These are phyloP conservation scores for Eupithecia insigniata DNA, from an alignment of 2,888 invertebrate species.

Conservation along the genomic window DNA sequence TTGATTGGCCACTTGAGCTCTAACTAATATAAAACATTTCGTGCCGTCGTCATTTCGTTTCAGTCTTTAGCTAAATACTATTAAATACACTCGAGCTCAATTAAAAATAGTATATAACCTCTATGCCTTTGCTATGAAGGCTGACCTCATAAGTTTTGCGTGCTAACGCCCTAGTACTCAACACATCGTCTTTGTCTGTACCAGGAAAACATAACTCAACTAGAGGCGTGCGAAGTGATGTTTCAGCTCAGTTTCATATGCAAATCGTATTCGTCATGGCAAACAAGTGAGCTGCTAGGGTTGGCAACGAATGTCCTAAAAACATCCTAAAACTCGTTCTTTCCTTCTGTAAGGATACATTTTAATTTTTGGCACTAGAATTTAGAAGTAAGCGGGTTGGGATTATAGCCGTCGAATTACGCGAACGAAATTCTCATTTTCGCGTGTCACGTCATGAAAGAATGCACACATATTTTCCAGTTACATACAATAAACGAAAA, in stretches of 20 bases:
- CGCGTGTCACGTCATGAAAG: background rate
- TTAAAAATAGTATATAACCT: background rate
- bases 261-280: conserved; percentile 67
- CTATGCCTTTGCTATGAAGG: background rate
- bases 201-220: conserved; percentile 57
- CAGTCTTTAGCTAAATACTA: background rate
- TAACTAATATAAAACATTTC: no score
- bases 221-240: conserved; percentile 56
- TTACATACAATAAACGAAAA: background rate
- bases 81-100: background rate
- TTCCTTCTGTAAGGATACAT: background rate
- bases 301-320: conserved; percentile 10
- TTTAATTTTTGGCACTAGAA: background rate
- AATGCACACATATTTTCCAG: background rate
- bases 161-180: conserved; percentile 41
- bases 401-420: background rate
- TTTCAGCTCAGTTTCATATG: conserved; percentile 64
- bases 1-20: background rate
- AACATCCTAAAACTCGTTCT: background rate
- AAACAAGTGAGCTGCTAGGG: conserved; percentile 44
- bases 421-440: background rate
- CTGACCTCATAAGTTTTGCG: conserved; percentile 32
- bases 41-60: no score
- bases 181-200: conserved; percentile 49
- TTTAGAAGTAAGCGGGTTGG: background rate